phyloP scores from a whole-genome alignment of 1,140 invertebrate genomes.

The Drosophila albomicans region DNA sequence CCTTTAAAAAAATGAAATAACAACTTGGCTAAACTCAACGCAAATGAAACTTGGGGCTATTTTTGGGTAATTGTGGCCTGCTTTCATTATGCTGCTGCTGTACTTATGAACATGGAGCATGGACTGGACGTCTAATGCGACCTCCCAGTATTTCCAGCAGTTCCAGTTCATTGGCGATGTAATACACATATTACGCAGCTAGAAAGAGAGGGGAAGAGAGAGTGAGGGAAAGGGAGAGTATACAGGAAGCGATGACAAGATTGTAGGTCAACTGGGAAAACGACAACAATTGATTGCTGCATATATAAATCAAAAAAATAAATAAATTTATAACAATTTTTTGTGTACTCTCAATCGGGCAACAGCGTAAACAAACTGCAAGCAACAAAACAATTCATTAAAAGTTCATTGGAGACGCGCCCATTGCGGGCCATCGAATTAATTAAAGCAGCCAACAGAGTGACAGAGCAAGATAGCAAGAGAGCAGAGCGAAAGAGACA shows the following conservation, averaged over 20 bases:
- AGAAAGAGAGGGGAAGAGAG: not conserved
- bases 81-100: constrained; percentile 46
- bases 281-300: not conserved
- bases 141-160: constrained; percentile 15
- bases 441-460: constrained; percentile 61
- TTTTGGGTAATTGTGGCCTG: constrained; percentile 80
- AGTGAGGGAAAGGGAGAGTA: not conserved
- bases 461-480: constrained; percentile 24
- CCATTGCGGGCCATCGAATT: constrained; percentile 77
- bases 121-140: constrained; percentile 13
- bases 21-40: constrained; percentile 26
- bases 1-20: constrained; percentile 19
- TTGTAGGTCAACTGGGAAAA: constrained; percentile 46
- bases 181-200: constrained; percentile 40
- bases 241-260: constrained; percentile 48
- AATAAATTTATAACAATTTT: constrained; percentile 51
- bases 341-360: constrained; percentile 63
- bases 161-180: constrained; percentile 70
- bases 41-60: constrained; percentile 43
- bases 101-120: constrained; percentile 4
- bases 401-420: constrained; percentile 66
- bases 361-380: constrained; percentile 69
- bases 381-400: constrained; percentile 73
- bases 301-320: constrained; percentile 26
- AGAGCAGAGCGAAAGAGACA: constrained; percentile 8